Percentiles rank a stretch among this genome's conserved stretches.
Conservation (phyloP, 2,113 vertebrate species). For the Rostratula benghalensis region DNA sequence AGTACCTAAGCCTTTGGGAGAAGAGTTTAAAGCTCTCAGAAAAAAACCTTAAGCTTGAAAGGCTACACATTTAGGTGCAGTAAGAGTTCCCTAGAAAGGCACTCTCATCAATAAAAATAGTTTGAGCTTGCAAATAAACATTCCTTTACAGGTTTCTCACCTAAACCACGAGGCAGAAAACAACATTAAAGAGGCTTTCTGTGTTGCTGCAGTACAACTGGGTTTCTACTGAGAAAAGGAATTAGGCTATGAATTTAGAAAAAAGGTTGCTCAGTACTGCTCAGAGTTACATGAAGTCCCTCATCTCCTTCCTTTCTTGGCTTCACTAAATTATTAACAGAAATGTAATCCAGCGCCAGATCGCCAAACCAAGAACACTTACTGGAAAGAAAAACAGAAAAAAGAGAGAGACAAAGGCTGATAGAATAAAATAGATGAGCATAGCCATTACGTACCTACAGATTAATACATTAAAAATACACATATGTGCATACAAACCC, state of each 20-base stretch:
- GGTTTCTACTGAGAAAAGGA: not conserved
- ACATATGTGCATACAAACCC: not conserved
- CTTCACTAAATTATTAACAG: not conserved
- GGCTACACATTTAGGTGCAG: not conserved
- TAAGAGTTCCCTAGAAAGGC: not conserved
- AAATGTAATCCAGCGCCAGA: not conserved
- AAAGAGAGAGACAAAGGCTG: not conserved
- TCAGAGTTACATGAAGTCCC: not conserved
- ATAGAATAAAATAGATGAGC: not conserved
- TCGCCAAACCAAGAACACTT: not conserved
- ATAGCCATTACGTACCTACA: accelerated
- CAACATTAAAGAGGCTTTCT: not conserved
- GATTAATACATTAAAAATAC: not conserved
- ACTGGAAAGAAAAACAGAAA: not conserved
- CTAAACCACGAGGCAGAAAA: not conserved
- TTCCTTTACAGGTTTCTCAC: not conserved
- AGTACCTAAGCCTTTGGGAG: not conserved
- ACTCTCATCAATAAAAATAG: not conserved
- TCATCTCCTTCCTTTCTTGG: not conserved
- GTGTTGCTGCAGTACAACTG: not conserved
- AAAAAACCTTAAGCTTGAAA: not conserved
- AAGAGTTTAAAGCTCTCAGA: not conserved
- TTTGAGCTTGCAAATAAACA: not conserved
- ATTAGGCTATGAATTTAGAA: not conserved
- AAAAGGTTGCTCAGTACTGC: not conserved